Conservation (phyloP, 2,113 vertebrate species). For the Pipra filicauda region DNA sequence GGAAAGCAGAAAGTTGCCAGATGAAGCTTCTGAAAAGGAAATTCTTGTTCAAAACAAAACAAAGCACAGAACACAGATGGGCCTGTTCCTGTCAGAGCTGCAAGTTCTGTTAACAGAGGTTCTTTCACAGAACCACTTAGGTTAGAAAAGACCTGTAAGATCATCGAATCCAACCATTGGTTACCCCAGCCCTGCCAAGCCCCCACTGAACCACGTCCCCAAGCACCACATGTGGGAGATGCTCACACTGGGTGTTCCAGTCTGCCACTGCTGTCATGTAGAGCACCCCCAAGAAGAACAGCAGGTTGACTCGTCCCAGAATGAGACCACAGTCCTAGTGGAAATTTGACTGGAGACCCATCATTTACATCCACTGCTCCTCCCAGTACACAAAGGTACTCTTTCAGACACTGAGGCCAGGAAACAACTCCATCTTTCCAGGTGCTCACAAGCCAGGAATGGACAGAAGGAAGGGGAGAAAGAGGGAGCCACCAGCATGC, state of each 20-base stretch:
- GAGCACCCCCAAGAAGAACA: neutral
- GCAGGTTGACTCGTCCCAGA: neutral
- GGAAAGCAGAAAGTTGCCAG: conserved; percentile 41
- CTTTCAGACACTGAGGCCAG: neutral
- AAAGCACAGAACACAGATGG: conserved; percentile 29
- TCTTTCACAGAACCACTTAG: neutral
- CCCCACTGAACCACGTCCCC: neutral
- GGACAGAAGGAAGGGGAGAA: neutral
- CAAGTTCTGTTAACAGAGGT: neutral
- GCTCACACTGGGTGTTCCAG: neutral
- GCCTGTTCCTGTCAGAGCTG: neutral
- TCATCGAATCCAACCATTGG: neutral
- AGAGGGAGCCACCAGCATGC: neutral
- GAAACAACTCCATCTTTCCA: neutral
- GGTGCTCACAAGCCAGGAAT: neutral
- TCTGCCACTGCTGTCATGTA: neutral
- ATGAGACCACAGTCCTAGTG: neutral
- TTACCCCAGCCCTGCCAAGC: neutral
- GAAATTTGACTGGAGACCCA: neutral
- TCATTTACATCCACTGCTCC: neutral
- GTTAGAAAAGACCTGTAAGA: neutral
- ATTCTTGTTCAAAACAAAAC: conserved; percentile 7
- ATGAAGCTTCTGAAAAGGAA: conserved; percentile 34
- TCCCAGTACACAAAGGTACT: neutral
- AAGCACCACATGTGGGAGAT: neutral